Evolutionary conservation across 2,888 invertebrate species (phyloP).

Genomic region (Trisateles emortualis): DNA sequence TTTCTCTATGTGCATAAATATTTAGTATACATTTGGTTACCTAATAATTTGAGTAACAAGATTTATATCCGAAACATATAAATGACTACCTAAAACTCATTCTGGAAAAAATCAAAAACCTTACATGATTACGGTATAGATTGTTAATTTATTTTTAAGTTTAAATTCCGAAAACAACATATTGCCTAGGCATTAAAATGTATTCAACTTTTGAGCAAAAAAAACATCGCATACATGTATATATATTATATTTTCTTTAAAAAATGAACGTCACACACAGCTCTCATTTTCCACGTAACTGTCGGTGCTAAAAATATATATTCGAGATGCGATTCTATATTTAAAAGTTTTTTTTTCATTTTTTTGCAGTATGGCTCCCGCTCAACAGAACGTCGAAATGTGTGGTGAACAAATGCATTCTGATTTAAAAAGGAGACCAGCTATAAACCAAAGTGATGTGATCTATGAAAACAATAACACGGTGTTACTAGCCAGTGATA

Average conservation of each 20-base stretch:
- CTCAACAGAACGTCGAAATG: slow-evolving; percentile 64
- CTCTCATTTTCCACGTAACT: slow-evolving; percentile 5
- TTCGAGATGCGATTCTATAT: slow-evolving; percentile 8
- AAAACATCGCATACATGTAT: neutral
- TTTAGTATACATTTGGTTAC: no score
- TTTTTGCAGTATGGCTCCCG: slow-evolving; percentile 67
- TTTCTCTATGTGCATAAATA: neutral
- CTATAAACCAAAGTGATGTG: slow-evolving; percentile 47
- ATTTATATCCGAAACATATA: no score
- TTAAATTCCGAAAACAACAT: no score
- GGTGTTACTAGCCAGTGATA: slow-evolving; percentile 53
- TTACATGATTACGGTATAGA: no score
- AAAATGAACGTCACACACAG: slow-evolving; percentile 5
- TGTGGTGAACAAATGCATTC: slow-evolving; percentile 54
- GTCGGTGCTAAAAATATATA: slow-evolving; percentile 3
- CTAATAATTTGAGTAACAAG: no score
- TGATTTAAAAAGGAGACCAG: slow-evolving; percentile 62
- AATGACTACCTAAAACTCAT: no score
- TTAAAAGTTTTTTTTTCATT: slow-evolving; percentile 9
- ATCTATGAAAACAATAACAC: slow-evolving; percentile 66
- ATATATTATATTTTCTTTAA: neutral
- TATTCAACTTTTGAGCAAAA: neutral
- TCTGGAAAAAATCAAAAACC: no score
- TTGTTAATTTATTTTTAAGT: no score
- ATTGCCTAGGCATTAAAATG: no score